Evolutionary conservation across 2,797 vertebrate species (phyloP).

Genomic region (Fundulus diaphanus): DNA sequence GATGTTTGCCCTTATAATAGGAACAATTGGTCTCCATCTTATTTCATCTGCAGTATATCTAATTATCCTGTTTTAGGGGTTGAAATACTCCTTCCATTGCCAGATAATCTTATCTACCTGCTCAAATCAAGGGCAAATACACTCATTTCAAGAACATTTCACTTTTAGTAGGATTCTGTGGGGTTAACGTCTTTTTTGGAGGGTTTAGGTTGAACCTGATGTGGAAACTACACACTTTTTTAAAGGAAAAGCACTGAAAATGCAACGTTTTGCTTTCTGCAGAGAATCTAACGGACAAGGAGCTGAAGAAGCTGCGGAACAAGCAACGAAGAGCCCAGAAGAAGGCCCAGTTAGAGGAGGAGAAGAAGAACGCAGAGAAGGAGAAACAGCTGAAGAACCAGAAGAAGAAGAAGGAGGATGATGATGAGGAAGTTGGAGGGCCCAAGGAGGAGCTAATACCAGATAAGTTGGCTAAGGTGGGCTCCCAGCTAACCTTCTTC

Average conservation of each 20-base stretch:
- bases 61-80: too few relatives aligned
- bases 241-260: background rate
- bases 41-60: too few relatives aligned
- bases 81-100: too few relatives aligned
- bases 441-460: conserved; percentile 98
- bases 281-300: conserved; percentile 98
- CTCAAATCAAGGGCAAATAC: too few relatives aligned
- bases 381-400: conserved; percentile 99
- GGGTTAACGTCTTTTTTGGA: too few relatives aligned
- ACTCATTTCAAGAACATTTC: too few relatives aligned
- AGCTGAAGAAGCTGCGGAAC: conserved; percentile 96
- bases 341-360: conserved; percentile 97
- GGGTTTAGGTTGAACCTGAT: too few relatives aligned
- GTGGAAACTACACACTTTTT: background rate
- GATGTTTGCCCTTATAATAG: too few relatives aligned
- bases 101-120: too few relatives aligned
- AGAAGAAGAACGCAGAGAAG: conserved; percentile 98
- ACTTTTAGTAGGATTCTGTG: too few relatives aligned
- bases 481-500: background rate
- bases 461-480: conserved; percentile 96
- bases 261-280: background rate
- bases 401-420: conserved; percentile 98
- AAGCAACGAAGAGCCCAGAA: conserved; percentile 98
- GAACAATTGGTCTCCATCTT: too few relatives aligned
- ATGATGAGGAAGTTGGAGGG: conserved; percentile 97